phyloP scores from a whole-genome alignment of 1,140 invertebrate genomes.

The Bombus sylvicola region DNA sequence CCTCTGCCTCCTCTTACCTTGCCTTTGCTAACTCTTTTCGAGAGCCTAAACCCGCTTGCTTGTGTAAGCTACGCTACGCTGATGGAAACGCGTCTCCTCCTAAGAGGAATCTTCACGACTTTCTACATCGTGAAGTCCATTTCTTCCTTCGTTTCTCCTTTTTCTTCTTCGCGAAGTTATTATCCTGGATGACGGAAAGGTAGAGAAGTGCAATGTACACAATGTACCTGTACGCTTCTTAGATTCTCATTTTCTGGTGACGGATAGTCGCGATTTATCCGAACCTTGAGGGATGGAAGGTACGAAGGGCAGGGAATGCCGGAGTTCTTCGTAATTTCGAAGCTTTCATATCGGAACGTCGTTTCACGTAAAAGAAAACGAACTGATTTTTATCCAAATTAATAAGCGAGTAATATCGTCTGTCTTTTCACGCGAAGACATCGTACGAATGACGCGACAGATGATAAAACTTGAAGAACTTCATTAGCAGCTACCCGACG shows the following conservation, averaged over 20 bases:
- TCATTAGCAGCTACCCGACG: background rate
- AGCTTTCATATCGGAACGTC: too few relatives aligned
- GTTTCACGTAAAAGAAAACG: too few relatives aligned
- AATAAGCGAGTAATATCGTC: background rate
- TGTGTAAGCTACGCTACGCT: conserved; percentile 37
- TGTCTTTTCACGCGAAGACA: too few relatives aligned
- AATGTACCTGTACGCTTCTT: background rate
- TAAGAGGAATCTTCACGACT: conserved; percentile 14
- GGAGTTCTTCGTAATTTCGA: too few relatives aligned
- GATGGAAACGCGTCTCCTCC: conserved; percentile 26
- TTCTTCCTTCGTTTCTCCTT: background rate
- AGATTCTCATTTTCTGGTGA: background rate
- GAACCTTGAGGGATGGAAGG: background rate
- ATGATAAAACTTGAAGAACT: too few relatives aligned
- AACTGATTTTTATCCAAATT: too few relatives aligned
- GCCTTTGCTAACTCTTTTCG: conserved; percentile 50
- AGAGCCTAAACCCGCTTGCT: conserved; percentile 46
- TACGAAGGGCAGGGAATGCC: too few relatives aligned
- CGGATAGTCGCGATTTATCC: background rate
- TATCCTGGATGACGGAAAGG: conserved; percentile 3
- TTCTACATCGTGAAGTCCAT: conserved; percentile 17
- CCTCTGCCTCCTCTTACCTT: background rate
- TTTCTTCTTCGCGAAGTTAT: background rate
- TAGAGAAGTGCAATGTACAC: background rate
- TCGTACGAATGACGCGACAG: background rate